Evolutionary conservation across 53 echinoderm and acorn worm species (phyloP).

Genomic region (Temnopleurus reevesii): DNA sequence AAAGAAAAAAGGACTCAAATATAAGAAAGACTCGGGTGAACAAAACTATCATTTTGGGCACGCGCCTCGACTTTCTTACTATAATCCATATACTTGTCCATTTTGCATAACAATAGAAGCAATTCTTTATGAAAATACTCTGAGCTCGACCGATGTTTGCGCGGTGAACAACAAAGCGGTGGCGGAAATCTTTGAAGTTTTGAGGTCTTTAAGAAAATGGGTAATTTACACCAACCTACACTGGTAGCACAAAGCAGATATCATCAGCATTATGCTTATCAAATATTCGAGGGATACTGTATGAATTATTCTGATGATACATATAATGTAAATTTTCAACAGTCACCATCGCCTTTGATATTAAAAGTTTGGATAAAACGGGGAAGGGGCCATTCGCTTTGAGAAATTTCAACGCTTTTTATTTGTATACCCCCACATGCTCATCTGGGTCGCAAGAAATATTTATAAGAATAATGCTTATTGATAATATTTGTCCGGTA

Average conservation of each 20-base stretch:
- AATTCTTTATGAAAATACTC: not conserved
- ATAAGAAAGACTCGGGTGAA: not conserved
- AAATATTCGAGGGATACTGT: too few relatives aligned
- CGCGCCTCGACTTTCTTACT: slow-evolving; percentile 7
- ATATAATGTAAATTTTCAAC: too few relatives aligned
- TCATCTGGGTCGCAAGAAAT: too few relatives aligned
- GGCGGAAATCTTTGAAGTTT: not conserved
- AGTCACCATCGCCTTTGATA: too few relatives aligned
- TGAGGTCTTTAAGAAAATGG: not conserved
- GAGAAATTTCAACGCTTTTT: too few relatives aligned
- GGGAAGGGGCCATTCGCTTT: too few relatives aligned
- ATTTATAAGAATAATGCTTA: too few relatives aligned
- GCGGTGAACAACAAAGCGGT: not conserved
- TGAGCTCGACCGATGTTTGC: not conserved
- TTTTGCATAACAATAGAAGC: not conserved
- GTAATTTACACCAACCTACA: slow-evolving; percentile 32
- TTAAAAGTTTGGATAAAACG: too few relatives aligned
- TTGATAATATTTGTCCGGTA: too few relatives aligned
- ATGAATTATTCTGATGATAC: too few relatives aligned
- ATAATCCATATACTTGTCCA: not conserved
- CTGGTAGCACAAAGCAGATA: not conserved
- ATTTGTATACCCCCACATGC: too few relatives aligned
- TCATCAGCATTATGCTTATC: not conserved
- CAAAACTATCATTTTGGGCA: not conserved
- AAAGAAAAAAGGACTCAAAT: not conserved